Conservation (phyloP, 2,113 vertebrate genomes). For the Coreoperca whiteheadi region DNA sequence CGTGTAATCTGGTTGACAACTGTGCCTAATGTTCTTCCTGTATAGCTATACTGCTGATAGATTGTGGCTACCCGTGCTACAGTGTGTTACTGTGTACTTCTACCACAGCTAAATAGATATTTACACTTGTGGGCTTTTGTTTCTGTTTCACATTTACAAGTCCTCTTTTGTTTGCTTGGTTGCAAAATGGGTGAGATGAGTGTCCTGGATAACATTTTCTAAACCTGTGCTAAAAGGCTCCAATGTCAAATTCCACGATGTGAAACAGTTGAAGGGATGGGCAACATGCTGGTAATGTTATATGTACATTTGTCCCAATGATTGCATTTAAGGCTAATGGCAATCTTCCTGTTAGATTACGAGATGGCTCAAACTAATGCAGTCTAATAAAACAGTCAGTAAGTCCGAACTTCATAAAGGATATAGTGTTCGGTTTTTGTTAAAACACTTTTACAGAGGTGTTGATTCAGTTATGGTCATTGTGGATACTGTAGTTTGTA, state of each 20-base stretch:
- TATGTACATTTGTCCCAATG: background rate
- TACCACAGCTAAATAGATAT: background rate
- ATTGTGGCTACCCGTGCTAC: background rate
- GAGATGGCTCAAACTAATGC: too few species aligned
- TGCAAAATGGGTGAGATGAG: background rate
- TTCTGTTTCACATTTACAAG: background rate
- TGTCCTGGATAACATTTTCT: too few species aligned
- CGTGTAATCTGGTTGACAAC: conserved; percentile 8
- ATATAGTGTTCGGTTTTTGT: too few species aligned
- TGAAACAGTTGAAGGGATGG: background rate
- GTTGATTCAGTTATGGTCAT: too few species aligned
- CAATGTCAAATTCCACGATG: background rate
- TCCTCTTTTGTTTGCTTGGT: background rate
- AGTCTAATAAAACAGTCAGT: too few species aligned
- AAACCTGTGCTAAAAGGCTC: background rate
- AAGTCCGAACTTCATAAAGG: too few species aligned
- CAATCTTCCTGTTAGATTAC: background rate
- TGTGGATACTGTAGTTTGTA: background rate
- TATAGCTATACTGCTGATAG: background rate
- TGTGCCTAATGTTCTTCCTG: conserved; percentile 23
- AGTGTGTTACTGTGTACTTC: background rate
- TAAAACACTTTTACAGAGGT: too few species aligned
- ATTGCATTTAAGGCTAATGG: background rate
- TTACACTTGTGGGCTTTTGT: conserved; percentile 40
- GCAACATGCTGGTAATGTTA: too few species aligned